These are phyloP conservation scores for Sceloporus undulatus DNA, from an alignment of 2,113 vertebrate genomes.

Conservation along the genomic window DNA sequence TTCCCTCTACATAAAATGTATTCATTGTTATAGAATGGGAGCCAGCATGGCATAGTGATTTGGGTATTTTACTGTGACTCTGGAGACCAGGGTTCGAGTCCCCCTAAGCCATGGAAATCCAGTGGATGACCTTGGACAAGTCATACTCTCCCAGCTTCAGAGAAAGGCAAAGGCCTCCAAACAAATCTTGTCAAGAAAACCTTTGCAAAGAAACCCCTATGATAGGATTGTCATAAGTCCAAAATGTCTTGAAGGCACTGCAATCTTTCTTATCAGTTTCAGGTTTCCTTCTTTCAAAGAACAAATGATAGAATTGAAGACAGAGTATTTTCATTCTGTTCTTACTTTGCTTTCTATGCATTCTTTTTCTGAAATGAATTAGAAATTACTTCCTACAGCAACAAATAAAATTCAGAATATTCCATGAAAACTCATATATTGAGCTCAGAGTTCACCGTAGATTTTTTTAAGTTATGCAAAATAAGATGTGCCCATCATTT, in stretches of 20 bases:
- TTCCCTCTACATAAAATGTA: too few species aligned
- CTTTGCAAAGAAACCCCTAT: too few species aligned
- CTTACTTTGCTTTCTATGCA: not conserved
- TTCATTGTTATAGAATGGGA: too few species aligned
- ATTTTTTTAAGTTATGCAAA: not conserved
- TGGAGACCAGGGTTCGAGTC: too few species aligned
- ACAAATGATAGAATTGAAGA: not conserved
- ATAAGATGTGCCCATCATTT: not conserved
- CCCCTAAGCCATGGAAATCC: too few species aligned
- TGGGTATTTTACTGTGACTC: too few species aligned
- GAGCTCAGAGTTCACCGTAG: not conserved
- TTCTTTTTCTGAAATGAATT: not conserved
- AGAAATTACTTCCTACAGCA: not conserved
- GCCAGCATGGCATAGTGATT: too few species aligned
- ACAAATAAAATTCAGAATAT: not conserved
- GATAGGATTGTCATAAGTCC: too few species aligned
- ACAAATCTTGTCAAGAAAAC: too few species aligned
- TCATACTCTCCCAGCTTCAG: too few species aligned
- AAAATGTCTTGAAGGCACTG: not conserved
- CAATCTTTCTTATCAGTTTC: not conserved
- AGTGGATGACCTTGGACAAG: too few species aligned
- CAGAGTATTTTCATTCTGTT: not conserved
- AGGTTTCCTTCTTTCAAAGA: not conserved
- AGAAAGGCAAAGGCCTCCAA: too few species aligned
- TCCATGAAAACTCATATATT: not conserved